These are phyloP conservation scores for Osmerus eperlanus DNA, from an alignment of 2,113 vertebrate genomes.

Conservation along the genomic window DNA sequence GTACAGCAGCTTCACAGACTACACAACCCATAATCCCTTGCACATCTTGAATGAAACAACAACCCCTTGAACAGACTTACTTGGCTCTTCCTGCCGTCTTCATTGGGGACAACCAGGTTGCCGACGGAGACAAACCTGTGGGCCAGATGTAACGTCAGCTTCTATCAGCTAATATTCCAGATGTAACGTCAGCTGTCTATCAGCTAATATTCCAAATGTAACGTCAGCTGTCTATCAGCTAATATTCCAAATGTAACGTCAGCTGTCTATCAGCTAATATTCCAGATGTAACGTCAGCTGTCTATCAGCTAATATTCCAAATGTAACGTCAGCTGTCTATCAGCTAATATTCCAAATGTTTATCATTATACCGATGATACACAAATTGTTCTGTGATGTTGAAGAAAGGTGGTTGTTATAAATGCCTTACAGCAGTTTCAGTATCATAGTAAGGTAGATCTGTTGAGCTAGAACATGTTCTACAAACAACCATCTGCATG, in stretches of 20 bases:
- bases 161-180: too few relatives aligned
- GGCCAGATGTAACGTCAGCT: slow-evolving; percentile 3
- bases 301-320: background rate
- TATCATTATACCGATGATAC: too few relatives aligned
- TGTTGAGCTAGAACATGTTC: too few relatives aligned
- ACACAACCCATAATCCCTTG: background rate
- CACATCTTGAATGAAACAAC: background rate
- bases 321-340: background rate
- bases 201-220: too few relatives aligned
- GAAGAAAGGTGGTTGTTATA: too few relatives aligned
- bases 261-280: too few relatives aligned
- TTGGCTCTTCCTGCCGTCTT: slow-evolving; percentile 87
- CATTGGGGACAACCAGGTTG: slow-evolving; percentile 80
- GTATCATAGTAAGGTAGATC: too few relatives aligned
- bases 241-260: background rate
- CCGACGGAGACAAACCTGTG: slow-evolving; percentile 85
- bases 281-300: background rate
- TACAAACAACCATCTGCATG: background rate
- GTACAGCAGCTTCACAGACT: background rate
- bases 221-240: background rate
- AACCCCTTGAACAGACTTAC: slow-evolving; percentile 52
- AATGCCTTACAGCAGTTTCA: too few relatives aligned
- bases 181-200: too few relatives aligned
- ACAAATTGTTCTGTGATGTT: too few relatives aligned
- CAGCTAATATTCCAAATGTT: too few relatives aligned